Base-by-base conservation (phyloP, 2,888 invertebrate genomes). In the Anaspis maculata region DNA sequence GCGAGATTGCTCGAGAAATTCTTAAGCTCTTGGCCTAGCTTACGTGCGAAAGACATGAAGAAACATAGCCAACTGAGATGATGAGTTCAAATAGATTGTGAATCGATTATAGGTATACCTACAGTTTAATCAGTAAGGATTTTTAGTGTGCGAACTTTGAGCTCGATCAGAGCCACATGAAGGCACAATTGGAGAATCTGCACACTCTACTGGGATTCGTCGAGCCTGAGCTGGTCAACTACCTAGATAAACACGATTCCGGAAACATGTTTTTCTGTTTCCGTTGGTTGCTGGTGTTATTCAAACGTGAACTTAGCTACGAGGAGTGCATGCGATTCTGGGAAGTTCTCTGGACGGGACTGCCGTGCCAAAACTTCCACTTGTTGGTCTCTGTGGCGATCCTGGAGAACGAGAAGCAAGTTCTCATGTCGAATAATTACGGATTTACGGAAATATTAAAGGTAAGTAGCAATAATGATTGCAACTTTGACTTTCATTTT, bases 201-300 rank as follows among this genome's bases (percentile, higher is more conserved):
- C 83, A 88, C 49, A 80, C 79, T 23, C 68, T 98, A 33, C 64
- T 96, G 9, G 72, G 79, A 46, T 83, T 90, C 52, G 77, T 84
- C 11, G 86, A 89, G 58, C 91, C 92, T 0, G 77, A 80, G 38
- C 72, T 98, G 24, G 87, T 87, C 30, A 77, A 77, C 31, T 94
- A 97, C 62, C 73, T 98, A 42, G 79, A 83, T 34, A 76, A 75
- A 39, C 86, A 91, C 58, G 90, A 94, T 49, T 85, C 85, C 2
- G 90, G 87, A 3, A 96, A 97, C 62, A 91, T 98, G 89, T 97
- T 92, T 67, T 98, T 98, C 69, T 95, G 95, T 64, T 98, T 98
- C 70, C 85, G 97, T 6, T 98, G 97, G 96, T 74, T 97, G 15
- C 23, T 47, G 13, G 78, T 90, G 67, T 60, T 59, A 59, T 97